Base-by-base conservation (phyloP, 2,888 invertebrate species). In the Aphidius colemani region DNA sequence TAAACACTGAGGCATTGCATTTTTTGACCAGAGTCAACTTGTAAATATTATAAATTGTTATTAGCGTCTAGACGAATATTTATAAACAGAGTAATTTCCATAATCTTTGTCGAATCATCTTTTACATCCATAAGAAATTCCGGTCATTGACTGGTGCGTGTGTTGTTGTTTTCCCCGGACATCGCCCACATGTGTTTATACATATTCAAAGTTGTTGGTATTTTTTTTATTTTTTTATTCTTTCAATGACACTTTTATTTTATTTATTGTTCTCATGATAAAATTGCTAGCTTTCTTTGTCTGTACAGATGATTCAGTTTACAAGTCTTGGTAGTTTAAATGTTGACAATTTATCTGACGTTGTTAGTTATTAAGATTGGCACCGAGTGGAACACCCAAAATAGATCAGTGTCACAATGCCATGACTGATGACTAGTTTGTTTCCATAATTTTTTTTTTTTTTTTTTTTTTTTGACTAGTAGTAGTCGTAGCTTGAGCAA, bases 81-180 rank as follows among this genome's bases (percentile, higher is more conserved):
- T 50, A 59, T 50, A 59, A 40, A 13, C 18, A 30, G 39, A 10
- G 39, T 50, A 58, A 63, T 58, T 44, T 63, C 51, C 11, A 63
- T 57, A 51, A 58, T 63, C 46, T 57, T 63, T 7, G 51, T 48
- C 8, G 18, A 45, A 48, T 39, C n/a, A 57, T 61, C 48, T 46
- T 53, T 48, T 13, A 49, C 30, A 62, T 44, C 13, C n/a, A 30
- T 44, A 57, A 44, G n/a, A 13, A 11, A 50, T 30, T 40, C 9
- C 62, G 57, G 62, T 63, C 62, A 63, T 51, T 61, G 61, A 61
- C 61, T 56, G 49, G 55, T n/a, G 53, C 48, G 11, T 46, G 13
- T 56, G n/a, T 30, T 48, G 39, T 48, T 56, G 61, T 56, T 43
- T 7, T 61, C 49, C 8, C 18, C 56, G 56, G 61, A 57, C 46